Evolutionary conservation across 2,113 vertebrate genomes (phyloP).

Genomic region (Chaenocephalus aceratus): DNA sequence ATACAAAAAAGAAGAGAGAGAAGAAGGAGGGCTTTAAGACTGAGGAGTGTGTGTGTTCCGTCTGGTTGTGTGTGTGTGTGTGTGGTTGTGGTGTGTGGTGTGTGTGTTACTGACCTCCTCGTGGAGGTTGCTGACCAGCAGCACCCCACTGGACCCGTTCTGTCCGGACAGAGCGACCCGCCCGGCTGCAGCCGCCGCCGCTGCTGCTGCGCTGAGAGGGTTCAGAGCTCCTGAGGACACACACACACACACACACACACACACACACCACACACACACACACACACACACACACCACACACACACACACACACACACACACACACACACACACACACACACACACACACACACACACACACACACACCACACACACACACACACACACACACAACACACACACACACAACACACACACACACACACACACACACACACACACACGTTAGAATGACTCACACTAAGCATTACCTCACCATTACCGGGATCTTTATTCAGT

Average conservation of each 20-base stretch:
- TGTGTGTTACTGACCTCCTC: conserved; percentile 94
- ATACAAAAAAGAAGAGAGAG: neutral
- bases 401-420: too few relatives aligned
- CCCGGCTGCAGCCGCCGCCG: conserved; percentile 93
- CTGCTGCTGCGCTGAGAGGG: conserved; percentile 94
- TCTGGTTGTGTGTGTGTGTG: conserved; percentile 29
- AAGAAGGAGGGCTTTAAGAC: conserved; percentile 24
- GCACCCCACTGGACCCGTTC: conserved; percentile 90
- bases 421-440: conserved; percentile 71
- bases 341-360: too few relatives aligned
- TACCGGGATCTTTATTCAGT: too few relatives aligned
- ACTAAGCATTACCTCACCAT: too few relatives aligned
- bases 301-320: too few relatives aligned
- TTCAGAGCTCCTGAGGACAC: conserved; percentile 90
- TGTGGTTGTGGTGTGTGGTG: too few relatives aligned
- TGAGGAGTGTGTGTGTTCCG: neutral
- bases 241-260: conserved; percentile 35
- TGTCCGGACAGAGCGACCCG: conserved; percentile 95
- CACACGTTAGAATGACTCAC: too few relatives aligned
- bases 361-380: too few relatives aligned
- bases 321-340: too few relatives aligned
- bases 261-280: too few relatives aligned
- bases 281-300: too few relatives aligned
- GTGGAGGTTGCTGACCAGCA: conserved; percentile 98
- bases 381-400: too few relatives aligned